phyloP scores from a whole-genome alignment of 2,888 invertebrate species.

The Dysmachus trigonus region DNA sequence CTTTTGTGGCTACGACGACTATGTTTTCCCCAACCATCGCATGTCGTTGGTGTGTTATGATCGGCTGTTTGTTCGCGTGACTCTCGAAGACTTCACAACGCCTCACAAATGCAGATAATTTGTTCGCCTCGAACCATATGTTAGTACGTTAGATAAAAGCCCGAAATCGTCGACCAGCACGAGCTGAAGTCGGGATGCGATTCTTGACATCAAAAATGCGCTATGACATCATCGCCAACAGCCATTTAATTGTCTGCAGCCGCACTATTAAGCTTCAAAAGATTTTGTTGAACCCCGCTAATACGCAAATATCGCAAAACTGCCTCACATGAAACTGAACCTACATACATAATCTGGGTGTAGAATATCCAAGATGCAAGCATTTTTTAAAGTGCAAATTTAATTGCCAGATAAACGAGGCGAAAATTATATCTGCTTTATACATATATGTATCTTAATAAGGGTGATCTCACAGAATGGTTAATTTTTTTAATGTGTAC shows the following conservation, averaged over 20 bases:
- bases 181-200: neutral
- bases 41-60: neutral
- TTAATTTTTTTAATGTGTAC: no score
- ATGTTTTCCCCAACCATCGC: neutral
- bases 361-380: neutral
- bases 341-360: neutral
- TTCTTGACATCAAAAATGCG: neutral
- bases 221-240: neutral
- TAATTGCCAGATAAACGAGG: no score
- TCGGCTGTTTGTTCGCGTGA: neutral
- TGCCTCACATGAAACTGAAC: neutral
- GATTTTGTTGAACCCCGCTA: neutral
- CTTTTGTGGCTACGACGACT: neutral
- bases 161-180: neutral
- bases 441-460: no score
- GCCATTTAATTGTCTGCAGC: neutral
- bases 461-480: no score
- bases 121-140: neutral
- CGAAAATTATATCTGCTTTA: no score
- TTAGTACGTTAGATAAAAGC: neutral
- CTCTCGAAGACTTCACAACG: neutral
- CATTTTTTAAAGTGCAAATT: neutral
- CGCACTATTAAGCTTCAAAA: neutral
- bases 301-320: neutral
- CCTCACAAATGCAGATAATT: conserved; percentile 11